Evolutionary conservation across 2,797 vertebrate genomes (phyloP), one percentile per base, ranked within the genome.

Genomic region (Tinamus major): DNA sequence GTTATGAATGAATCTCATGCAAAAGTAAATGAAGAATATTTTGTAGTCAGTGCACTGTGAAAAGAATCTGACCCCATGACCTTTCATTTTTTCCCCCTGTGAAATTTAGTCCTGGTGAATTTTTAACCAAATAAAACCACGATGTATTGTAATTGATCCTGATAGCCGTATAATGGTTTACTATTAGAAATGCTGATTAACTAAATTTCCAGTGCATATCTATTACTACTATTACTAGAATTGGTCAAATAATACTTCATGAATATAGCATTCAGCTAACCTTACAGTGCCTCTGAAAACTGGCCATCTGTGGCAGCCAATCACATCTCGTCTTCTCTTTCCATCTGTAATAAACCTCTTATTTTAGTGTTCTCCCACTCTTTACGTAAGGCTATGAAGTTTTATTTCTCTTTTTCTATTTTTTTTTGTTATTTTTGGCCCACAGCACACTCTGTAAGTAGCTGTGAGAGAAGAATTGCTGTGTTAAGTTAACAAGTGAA

Each of bases 341-440:
- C 44, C 4, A 31, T 37, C 17, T 55, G 6, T 35, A 62, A 63
- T 12, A 37, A 69, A 29, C 2, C 4, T 69, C 11, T 56, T 79
- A 20, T 6, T 74, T 39, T 21, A 53, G 1, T 29, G 3, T 79
- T 86, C 51, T 78, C 8, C 51, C 72, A 19, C 10, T 9, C n/a
- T 69, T 51, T 35, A 5, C 1, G 3, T 2, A 26, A 62, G 23
- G 20, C 0, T 53, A 10, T 17, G 53, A 61, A 53, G 1, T 2
- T 15, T 80, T 67, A 46, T 53, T 69, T 70, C 26, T 14, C 8
- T 6, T 55, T 35, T 64, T 20, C 3, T 3, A 13, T 65, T 18
- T 4, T 29, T 58, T 29, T 61, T 17, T 64, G 2, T 6, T 77
- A 33, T 55, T 90, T 69, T 67, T 72, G 31, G 21, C 12, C 76